Base-by-base conservation (phyloP, 2,888 invertebrate species). In the Hermaeophaga mercurialis region DNA sequence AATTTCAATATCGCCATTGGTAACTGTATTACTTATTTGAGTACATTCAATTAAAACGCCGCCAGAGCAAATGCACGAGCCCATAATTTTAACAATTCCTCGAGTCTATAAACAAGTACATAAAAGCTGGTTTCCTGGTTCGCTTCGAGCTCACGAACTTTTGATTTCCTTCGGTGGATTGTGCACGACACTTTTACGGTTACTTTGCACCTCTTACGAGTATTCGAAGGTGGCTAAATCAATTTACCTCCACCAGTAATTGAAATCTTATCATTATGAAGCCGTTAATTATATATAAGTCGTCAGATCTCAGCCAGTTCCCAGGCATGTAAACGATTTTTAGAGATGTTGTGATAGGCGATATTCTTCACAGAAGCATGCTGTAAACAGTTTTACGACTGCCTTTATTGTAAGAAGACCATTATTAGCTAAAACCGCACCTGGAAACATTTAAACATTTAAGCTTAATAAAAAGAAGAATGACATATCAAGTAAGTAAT, bases 31-130 rank as follows among this genome's bases (percentile, higher is more conserved):
- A 55, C 55, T 6, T 52, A 64, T 65, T 67, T 69, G 70, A 67
- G 71, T 69, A 67, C 68, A 70, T 71, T 71, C 71, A 73, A 73
- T 73, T 72, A 72, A 72, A 70, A 66, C 67, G 68, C 70, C 71
- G 69, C 70, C 71, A 69, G 65, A 62, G 66, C 64, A 62, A 69
- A 68, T 70, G 68, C 71, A 71, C 71, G 71, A 71, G 69, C 62
- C 66, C 68, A 70, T 71, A 71, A 72, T 70, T 70, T 66, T 62
- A 65, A 58, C 62, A 62, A 63, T 66, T 69, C 65, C 50, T 62
- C 59, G 66, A 71, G 64, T 66, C 66, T 63, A 72, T 71, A 71
- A 72, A 72, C 67, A 70, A 71, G 65, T 56, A 56, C 58, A 61
- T 57, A 58, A 59, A 59, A 64, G 66, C 62, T 61, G 63, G 67